Percentiles rank a stretch among this genome's conserved stretches.
phyloP scores from a whole-genome alignment of 2,113 vertebrate genomes.

The Ovibos moschatus region DNA sequence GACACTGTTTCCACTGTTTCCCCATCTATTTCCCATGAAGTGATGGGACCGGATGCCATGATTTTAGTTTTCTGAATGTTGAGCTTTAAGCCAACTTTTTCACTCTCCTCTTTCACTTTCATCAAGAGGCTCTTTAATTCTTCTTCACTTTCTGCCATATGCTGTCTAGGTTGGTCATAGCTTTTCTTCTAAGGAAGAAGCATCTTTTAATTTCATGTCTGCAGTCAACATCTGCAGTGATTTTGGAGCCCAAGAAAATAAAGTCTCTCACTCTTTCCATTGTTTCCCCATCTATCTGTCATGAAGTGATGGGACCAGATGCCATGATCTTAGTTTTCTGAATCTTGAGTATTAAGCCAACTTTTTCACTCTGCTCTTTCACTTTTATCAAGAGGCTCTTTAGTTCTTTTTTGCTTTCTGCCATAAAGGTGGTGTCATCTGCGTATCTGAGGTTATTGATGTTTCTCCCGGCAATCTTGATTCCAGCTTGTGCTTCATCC shows the following conservation, averaged over 20 bases:
- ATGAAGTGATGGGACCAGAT: background rate
- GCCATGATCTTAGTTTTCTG: background rate
- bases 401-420: background rate
- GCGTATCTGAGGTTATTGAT: background rate
- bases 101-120: too few relatives aligned
- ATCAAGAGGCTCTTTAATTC: too few relatives aligned
- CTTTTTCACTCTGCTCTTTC: background rate
- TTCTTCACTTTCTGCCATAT: too few relatives aligned
- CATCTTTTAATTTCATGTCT: background rate
- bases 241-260: background rate
- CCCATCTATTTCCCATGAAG: too few relatives aligned
- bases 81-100: too few relatives aligned
- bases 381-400: background rate
- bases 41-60: too few relatives aligned
- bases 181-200: background rate
- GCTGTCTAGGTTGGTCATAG: background rate
- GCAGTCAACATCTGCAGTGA: background rate
- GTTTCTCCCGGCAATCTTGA: background rate
- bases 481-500: background rate
- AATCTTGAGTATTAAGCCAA: background rate
- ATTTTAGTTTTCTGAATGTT: too few relatives aligned
- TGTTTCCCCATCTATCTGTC: background rate
- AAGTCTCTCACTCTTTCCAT: background rate
- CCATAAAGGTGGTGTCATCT: background rate
- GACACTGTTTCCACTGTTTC: too few relatives aligned